A percentile compares a stretch with the other conserved stretches of the same genome.
Conservation (phyloP, 2,888 invertebrate species). For the Temnothorax rugatulus region DNA sequence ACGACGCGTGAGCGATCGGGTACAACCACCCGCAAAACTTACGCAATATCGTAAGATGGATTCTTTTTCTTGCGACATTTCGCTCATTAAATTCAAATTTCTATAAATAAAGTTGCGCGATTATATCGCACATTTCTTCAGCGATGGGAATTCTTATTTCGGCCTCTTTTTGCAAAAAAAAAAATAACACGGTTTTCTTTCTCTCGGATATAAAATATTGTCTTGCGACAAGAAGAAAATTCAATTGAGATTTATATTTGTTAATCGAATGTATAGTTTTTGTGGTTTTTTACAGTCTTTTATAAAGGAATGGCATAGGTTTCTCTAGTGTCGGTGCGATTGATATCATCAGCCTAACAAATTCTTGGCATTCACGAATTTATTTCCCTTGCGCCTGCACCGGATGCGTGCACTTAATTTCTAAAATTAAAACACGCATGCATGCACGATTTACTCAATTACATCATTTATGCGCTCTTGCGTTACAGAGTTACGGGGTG, state of each 20-base stretch:
- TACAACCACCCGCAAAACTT: constrained; percentile 24
- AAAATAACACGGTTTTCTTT: not conserved
- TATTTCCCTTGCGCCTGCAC: constrained; percentile 44
- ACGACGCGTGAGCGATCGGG: constrained; percentile 31
- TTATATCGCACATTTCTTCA: not conserved
- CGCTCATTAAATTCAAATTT: not conserved
- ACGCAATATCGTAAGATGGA: not conserved
- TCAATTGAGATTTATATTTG: not conserved
- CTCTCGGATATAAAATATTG: not conserved
- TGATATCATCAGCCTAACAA: constrained; percentile 62
- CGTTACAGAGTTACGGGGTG: not conserved
- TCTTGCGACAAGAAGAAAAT: not conserved
- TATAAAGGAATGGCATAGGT: not conserved
- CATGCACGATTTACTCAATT: constrained; percentile 38
- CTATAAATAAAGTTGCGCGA: not conserved
- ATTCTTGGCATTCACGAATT: constrained; percentile 58
- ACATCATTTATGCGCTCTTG: constrained; percentile 16
- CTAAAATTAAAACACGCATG: constrained; percentile 42
- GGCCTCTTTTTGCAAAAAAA: not conserved
- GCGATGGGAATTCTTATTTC: not conserved
- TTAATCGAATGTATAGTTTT: not conserved
- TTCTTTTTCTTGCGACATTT: not conserved
- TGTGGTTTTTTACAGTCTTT: not conserved
- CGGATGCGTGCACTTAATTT: constrained; percentile 19
- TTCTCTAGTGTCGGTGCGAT: constrained; percentile 23